These are phyloP conservation scores for Rhagologus leucostigma DNA, from an alignment of 2,113 vertebrate species.

Conservation along the genomic window DNA sequence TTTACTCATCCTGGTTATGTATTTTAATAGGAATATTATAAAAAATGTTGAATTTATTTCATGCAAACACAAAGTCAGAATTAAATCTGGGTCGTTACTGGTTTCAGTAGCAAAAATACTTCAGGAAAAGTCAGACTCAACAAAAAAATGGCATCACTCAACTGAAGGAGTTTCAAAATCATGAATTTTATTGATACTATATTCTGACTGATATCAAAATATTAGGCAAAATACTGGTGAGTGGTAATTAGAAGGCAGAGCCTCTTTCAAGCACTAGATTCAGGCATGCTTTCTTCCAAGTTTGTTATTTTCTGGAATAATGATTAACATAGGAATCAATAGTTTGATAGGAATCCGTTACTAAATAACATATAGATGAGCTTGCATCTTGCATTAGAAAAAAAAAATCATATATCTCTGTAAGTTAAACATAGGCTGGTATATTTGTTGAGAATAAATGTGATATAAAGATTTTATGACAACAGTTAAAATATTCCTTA, in stretches of 20 bases:
- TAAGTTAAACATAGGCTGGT: neutral
- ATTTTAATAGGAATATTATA: neutral
- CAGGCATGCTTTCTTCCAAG: neutral
- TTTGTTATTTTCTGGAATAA: neutral
- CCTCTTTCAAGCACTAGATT: neutral
- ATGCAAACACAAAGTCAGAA: neutral
- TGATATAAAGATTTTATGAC: neutral
- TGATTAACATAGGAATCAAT: neutral
- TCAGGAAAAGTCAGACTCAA: neutral
- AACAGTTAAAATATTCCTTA: neutral
- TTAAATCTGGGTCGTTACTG: neutral
- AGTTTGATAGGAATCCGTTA: neutral
- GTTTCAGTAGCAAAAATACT: neutral
- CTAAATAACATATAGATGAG: neutral
- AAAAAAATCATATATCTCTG: neutral
- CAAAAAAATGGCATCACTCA: rapidly evolving
- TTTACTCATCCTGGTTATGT: neutral
- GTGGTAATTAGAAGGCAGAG: neutral
- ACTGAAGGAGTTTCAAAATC: neutral
- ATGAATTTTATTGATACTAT: neutral
- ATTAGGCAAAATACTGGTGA: neutral
- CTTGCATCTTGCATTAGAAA: neutral
- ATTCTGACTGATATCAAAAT: neutral
- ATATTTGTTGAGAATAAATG: neutral
- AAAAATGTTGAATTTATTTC: neutral